phyloP scores from a whole-genome alignment of 53 echinoderm and acorn worm genomes.

The Arbacia lixula region DNA sequence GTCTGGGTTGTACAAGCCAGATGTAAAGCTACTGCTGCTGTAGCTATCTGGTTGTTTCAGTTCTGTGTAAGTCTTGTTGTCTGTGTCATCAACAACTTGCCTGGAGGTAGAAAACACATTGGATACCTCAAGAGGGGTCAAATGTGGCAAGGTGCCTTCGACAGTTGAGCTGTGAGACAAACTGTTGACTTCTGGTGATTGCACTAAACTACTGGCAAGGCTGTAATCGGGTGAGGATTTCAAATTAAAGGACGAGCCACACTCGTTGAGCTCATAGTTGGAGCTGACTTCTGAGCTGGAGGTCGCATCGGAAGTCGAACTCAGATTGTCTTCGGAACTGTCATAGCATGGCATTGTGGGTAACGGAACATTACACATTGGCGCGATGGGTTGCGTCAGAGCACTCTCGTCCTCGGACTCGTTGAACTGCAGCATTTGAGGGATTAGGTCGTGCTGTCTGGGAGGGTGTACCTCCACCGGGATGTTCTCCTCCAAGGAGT shows the following conservation, averaged over 20 bases:
- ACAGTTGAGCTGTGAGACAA: slow-evolving; percentile 45
- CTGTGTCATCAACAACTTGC: slow-evolving; percentile 18
- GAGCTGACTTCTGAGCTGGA: slow-evolving; percentile 85
- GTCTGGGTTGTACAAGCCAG: slow-evolving; percentile 52
- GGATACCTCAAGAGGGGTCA: slow-evolving; percentile 52
- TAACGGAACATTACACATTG: slow-evolving; percentile 62
- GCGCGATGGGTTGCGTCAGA: slow-evolving; percentile 40
- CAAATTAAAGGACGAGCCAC: slow-evolving; percentile 32
- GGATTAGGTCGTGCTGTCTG: slow-evolving; percentile 75
- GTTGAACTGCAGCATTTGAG: slow-evolving; percentile 91
- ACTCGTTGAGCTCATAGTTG: slow-evolving; percentile 53
- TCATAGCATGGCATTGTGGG: slow-evolving; percentile 75
- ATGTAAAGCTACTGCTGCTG: slow-evolving; percentile 32
- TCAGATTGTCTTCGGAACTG: slow-evolving; percentile 85
- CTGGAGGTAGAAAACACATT: slow-evolving; percentile 42
- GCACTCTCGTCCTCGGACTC: slow-evolving; percentile 76
- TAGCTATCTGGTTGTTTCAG: slow-evolving; percentile 64
- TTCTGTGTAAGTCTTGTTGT: slow-evolving; percentile 68
- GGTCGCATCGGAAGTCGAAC: slow-evolving; percentile 57
- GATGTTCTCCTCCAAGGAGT: slow-evolving; percentile 71
- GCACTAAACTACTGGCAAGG: slow-evolving; percentile 65
- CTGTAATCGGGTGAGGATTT: slow-evolving; percentile 59
- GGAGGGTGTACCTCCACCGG: slow-evolving; percentile 68
- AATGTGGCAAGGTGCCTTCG: slow-evolving; percentile 55
- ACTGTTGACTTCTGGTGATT: slow-evolving; percentile 55